Percentiles rank a stretch among this genome's conserved stretches.
Evolutionary conservation across 1,140 invertebrate genomes (phyloP).

Genomic region (Cryptotermes secundus): DNA sequence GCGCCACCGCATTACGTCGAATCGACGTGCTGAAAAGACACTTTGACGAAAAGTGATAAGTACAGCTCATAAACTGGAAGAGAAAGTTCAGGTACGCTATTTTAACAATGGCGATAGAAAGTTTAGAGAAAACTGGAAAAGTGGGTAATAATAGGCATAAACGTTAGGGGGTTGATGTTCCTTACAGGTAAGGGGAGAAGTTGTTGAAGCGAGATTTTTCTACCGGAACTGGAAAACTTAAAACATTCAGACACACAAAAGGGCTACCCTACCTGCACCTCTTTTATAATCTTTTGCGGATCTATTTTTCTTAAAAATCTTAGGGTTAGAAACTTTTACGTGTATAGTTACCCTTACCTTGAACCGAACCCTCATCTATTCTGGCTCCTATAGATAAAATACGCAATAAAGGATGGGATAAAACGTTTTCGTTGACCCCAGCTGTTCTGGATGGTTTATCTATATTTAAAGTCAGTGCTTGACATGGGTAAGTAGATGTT

Average conservation of each 20-base stretch:
- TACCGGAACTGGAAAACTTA: background rate
- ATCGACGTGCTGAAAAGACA: too few relatives aligned
- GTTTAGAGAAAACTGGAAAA: background rate
- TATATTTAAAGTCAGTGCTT: too few relatives aligned
- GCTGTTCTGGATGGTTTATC: background rate
- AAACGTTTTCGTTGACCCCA: background rate
- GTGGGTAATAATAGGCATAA: background rate
- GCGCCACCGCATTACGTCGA: too few relatives aligned
- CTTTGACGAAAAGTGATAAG: too few relatives aligned
- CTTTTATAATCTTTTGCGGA: background rate
- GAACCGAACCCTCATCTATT: background rate
- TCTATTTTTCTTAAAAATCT: background rate
- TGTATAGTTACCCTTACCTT: background rate
- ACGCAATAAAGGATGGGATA: background rate
- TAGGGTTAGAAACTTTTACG: slow-evolving; percentile 15
- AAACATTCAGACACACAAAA: background rate
- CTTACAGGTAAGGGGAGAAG: background rate
- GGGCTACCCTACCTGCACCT: background rate
- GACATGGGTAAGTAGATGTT: too few relatives aligned
- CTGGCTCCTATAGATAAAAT: background rate
- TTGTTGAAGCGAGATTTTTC: background rate
- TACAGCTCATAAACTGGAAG: background rate
- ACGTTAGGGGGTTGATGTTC: too few relatives aligned
- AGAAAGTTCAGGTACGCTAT: background rate
- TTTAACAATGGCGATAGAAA: background rate